Conservation (phyloP, 2,113 vertebrate genomes). For the Vireo altiloquus region DNA sequence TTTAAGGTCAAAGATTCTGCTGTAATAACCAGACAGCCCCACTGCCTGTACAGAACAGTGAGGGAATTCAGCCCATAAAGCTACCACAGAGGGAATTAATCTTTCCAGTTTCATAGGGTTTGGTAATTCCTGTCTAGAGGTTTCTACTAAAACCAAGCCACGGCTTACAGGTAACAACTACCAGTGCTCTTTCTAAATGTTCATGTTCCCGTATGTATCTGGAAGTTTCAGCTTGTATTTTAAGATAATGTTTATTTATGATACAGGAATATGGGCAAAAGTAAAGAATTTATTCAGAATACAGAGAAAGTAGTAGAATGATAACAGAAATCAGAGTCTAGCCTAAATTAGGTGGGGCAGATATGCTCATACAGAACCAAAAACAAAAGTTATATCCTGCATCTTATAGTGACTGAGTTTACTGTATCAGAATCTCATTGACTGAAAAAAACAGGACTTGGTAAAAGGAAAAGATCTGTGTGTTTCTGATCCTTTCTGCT, state of each 20-base stretch:
- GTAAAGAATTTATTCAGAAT: not conserved
- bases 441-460: not conserved
- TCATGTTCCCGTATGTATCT: not conserved
- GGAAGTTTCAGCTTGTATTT: not conserved
- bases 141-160: not conserved
- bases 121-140: not conserved
- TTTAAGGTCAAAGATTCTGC: slow-evolving; percentile 32
- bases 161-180: not conserved
- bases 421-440: not conserved
- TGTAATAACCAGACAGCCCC: not conserved
- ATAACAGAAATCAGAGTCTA: not conserved
- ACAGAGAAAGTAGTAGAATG: not conserved
- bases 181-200: not conserved
- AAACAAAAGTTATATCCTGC: not conserved
- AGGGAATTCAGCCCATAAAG: not conserved
- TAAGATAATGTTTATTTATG: not conserved
- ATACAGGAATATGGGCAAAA: not conserved
- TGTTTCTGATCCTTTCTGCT: not conserved
- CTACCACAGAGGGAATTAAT: not conserved
- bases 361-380: not conserved
- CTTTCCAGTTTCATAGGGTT: not conserved
- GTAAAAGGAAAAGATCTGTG: not conserved
- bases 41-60: not conserved
- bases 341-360: not conserved
- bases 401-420: not conserved